Evolutionary conservation across 2,113 vertebrate species (phyloP), one percentile per base, ranked within the genome.

Genomic region (Puma concolor): DNA sequence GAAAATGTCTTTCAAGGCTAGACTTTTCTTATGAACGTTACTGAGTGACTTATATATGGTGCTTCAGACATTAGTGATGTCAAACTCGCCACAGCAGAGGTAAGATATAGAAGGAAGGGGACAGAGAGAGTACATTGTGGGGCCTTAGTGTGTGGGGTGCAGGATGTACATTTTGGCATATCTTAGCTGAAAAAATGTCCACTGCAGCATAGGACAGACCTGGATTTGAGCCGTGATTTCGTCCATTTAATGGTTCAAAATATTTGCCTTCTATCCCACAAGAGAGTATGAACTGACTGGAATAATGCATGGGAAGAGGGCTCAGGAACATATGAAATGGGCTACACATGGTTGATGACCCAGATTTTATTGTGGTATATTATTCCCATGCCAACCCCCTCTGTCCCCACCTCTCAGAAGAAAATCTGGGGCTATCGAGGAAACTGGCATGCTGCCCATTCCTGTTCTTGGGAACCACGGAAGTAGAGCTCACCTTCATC

Each of bases 401-500:
- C 48, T 36, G 7, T 29, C 41, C 13, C 33, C 48, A 69, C 16
- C 67, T n/a, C 33, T 48, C 29, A 21, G 38, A 60, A 64, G 72
- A 52, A 86, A 27, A 69, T 14, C 41, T 23, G 15, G 36, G 60
- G 23, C 54, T 38, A 15, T 25, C 3, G 9, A 36, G 33, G 41
- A 86, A 80, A 41, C 54, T 16, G 10, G 27, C 8, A 44, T 41
- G 52, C n/a, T 64, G 60, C 67, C 15, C 14, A n/a, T 66, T 44
- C 27, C 27, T 63, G 14, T 74, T 64, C 31, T 36, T 19, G 63
- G 69, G 57, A 90, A 48, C 25, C 63, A 36, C 83, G 15, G 64
- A 76, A 76, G 33, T 21, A 38, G 41, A 88, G 57, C 77, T 97
- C 52, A 96, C 97, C 94, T n/a, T 96, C 4, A 92, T 97, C 41